Percentiles rank a stretch among this genome's conserved stretches.
phyloP scores from a whole-genome alignment of 2,113 vertebrate genomes.

The Lepisosteus osseus region DNA sequence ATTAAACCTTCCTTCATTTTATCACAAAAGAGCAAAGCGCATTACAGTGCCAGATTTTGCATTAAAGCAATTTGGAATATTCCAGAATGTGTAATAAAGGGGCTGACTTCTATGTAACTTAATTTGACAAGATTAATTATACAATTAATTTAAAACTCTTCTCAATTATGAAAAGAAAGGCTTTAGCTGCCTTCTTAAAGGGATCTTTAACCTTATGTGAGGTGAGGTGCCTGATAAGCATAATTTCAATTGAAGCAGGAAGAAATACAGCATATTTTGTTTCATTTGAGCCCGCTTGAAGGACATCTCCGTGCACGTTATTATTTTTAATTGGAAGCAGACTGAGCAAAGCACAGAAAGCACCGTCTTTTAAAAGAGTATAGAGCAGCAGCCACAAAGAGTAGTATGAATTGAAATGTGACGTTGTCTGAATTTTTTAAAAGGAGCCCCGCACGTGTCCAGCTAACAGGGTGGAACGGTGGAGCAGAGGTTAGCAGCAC shows the following conservation, averaged over 20 bases:
- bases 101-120: slow-evolving; percentile 67
- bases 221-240: slow-evolving; percentile 66
- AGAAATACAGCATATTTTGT: slow-evolving; percentile 60
- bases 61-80: slow-evolving; percentile 70
- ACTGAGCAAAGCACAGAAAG: slow-evolving; percentile 30
- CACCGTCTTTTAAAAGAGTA: slow-evolving; percentile 48
- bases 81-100: slow-evolving; percentile 61
- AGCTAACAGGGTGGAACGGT: too few species aligned
- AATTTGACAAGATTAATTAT: slow-evolving; percentile 75
- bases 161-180: slow-evolving; percentile 69
- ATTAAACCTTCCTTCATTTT: slow-evolving; percentile 50
- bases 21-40: slow-evolving; percentile 62
- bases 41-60: slow-evolving; percentile 60
- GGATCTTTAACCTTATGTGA: slow-evolving; percentile 62
- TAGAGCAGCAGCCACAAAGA: too few species aligned
- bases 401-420: too few species aligned
- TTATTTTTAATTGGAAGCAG: slow-evolving; percentile 53
- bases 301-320: slow-evolving; percentile 44
- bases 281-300: slow-evolving; percentile 36
- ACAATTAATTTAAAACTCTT: slow-evolving; percentile 74
- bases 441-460: too few species aligned
- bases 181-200: slow-evolving; percentile 53
- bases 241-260: slow-evolving; percentile 58
- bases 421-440: too few species aligned
- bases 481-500: too few species aligned